These are phyloP conservation scores for Lasioglossum lativentre DNA, from an alignment of 2,888 invertebrate species.

Conservation along the genomic window DNA sequence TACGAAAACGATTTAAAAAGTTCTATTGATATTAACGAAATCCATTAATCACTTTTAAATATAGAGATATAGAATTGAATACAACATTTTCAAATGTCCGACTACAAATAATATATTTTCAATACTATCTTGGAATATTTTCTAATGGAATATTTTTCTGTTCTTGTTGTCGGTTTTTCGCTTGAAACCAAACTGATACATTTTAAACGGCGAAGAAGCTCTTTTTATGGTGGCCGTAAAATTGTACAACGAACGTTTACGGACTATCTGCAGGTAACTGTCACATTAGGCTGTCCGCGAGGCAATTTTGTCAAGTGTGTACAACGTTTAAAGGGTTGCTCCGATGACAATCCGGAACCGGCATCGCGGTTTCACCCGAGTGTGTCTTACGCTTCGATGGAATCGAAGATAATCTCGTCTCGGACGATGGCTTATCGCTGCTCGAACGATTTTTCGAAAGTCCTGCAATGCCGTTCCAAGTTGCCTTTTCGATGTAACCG, in stretches of 20 bases:
- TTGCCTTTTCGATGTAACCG: conserved; percentile 12
- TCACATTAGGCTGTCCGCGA: background rate
- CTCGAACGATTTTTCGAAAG: background rate
- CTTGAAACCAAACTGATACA: background rate
- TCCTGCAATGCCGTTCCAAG: background rate
- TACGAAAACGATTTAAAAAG: background rate
- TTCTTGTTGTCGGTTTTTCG: background rate
- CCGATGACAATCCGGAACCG: conserved; percentile 1
- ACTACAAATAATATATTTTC: background rate
- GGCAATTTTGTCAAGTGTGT: background rate
- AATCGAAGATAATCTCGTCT: background rate
- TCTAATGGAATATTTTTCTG: background rate
- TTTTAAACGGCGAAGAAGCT: background rate
- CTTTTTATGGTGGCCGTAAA: background rate
- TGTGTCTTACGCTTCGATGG: background rate
- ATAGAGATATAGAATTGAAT: background rate
- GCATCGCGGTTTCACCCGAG: background rate
- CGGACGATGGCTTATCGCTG: background rate
- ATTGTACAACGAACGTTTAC: background rate
- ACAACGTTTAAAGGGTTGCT: background rate
- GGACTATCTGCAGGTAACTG: conserved; percentile 5
- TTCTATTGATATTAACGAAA: background rate
- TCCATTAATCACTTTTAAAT: background rate
- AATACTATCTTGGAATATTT: no score
- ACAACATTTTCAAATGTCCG: background rate